These are phyloP conservation scores for Erannis defoliaria DNA, from an alignment of 2,888 invertebrate genomes.

Conservation along the genomic window DNA sequence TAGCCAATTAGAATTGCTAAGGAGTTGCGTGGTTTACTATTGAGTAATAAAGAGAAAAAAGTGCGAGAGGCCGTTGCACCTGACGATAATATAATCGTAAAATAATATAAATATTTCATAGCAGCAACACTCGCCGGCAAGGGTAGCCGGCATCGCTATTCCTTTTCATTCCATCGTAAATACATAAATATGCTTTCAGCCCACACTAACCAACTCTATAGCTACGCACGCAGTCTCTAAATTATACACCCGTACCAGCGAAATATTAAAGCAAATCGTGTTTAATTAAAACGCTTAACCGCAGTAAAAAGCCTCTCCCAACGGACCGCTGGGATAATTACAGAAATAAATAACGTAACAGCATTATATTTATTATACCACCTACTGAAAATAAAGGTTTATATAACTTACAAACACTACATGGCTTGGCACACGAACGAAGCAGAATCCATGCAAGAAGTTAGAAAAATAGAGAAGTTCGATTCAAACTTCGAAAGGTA, in stretches of 20 bases:
- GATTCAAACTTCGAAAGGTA: constrained; percentile 54
- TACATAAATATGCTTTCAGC: constrained; percentile 23
- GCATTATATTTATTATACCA: constrained; percentile 3
- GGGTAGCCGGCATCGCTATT: constrained; percentile 16
- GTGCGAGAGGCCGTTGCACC: constrained; percentile 19
- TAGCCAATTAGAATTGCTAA: constrained; percentile 18
- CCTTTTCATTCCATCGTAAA: constrained; percentile 22
- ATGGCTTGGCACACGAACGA: constrained; percentile 34
- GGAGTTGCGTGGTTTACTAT: constrained; percentile 13
- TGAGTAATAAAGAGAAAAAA: constrained; percentile 27
- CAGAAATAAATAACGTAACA: constrained; percentile 24
- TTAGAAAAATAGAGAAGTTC: constrained; percentile 41
- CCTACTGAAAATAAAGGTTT: background rate
- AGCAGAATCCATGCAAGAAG: constrained; percentile 47
- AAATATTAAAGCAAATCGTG: constrained; percentile 26
- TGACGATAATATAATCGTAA: constrained; percentile 30
- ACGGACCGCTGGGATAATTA: constrained; percentile 14
- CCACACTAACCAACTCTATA: constrained; percentile 9
- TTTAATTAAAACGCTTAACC: constrained; percentile 31
- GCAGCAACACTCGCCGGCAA: constrained; percentile 4
- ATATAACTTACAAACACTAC: constrained; percentile 37
- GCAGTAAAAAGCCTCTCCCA: constrained; percentile 26
- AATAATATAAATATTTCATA: constrained; percentile 36
- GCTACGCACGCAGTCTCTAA: constrained; percentile 2
- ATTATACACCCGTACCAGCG: constrained; percentile 14